phyloP scores from a whole-genome alignment of 2,113 vertebrate genomes.

The Callipepla squamata region DNA sequence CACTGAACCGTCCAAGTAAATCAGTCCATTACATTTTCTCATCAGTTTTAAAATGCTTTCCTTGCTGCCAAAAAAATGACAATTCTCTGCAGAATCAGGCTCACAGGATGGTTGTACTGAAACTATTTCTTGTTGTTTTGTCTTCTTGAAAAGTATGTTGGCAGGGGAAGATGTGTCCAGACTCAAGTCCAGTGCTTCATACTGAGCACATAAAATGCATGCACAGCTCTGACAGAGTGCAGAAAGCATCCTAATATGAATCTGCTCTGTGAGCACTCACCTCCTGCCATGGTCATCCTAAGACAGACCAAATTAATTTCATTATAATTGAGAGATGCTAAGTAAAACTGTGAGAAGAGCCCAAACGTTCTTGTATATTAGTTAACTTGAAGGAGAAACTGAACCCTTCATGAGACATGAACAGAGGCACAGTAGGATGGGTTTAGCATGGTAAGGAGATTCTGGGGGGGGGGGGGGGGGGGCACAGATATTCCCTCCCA shows the following conservation, averaged over 20 bases:
- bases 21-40: slow-evolving; percentile 58
- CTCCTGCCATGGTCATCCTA: background rate
- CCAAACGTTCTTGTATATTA: background rate
- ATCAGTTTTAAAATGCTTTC: slow-evolving; percentile 45
- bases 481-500: background rate
- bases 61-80: slow-evolving; percentile 47
- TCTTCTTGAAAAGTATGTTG: slow-evolving; percentile 7
- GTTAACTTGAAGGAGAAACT: background rate
- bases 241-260: background rate
- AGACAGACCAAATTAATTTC: background rate
- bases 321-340: background rate
- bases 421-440: background rate
- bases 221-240: background rate
- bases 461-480: too few species aligned
- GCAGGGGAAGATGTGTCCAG: background rate
- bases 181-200: background rate
- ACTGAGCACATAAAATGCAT: background rate
- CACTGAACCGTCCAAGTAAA: slow-evolving; percentile 64
- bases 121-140: slow-evolving; percentile 42
- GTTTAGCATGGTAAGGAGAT: background rate
- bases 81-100: slow-evolving; percentile 28
- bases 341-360: background rate
- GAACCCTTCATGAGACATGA: background rate
- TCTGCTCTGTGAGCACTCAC: background rate
- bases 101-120: slow-evolving; percentile 20